phyloP scores from a whole-genome alignment of 2,888 invertebrate genomes.

The Harpalus rufipes region DNA sequence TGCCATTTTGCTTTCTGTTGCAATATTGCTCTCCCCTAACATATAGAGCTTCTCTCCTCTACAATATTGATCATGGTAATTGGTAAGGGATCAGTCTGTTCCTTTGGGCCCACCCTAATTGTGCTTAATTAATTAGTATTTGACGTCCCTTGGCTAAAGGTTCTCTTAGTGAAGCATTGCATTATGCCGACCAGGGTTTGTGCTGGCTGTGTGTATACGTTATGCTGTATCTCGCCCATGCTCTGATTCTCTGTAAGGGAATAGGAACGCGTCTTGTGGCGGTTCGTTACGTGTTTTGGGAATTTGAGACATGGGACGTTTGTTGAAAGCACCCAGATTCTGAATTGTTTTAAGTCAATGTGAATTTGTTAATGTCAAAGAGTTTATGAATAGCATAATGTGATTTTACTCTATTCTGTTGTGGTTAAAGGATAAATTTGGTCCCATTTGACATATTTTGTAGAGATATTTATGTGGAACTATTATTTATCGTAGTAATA shows the following conservation, averaged over 20 bases:
- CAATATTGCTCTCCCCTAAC: conserved; percentile 19
- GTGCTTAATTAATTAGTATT: conserved; percentile 69
- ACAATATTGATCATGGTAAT: conserved; percentile 65
- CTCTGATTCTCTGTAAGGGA: neutral
- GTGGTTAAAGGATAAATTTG: neutral
- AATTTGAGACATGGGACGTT: conserved; percentile 18
- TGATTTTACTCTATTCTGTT: neutral
- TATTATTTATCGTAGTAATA: no score
- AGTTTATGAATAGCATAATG: neutral
- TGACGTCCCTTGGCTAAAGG: conserved; percentile 65
- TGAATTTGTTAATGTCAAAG: conserved; percentile 12
- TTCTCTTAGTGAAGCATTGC: conserved; percentile 49
- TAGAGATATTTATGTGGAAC: neutral
- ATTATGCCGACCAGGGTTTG: conserved; percentile 6
- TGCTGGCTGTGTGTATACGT: no score
- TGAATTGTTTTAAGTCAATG: conserved; percentile 27
- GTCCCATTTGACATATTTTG: neutral
- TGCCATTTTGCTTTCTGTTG: neutral
- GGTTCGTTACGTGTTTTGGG: conserved; percentile 29
- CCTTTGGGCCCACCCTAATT: conserved; percentile 67
- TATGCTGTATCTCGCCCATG: no score
- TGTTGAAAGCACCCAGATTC: conserved; percentile 13
- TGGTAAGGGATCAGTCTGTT: conserved; percentile 58
- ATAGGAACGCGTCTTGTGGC: neutral
- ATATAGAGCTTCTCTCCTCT: conserved; percentile 8